These are phyloP conservation scores for Myocastor coypus DNA, from an alignment of 2,113 vertebrate genomes.

Conservation along the genomic window DNA sequence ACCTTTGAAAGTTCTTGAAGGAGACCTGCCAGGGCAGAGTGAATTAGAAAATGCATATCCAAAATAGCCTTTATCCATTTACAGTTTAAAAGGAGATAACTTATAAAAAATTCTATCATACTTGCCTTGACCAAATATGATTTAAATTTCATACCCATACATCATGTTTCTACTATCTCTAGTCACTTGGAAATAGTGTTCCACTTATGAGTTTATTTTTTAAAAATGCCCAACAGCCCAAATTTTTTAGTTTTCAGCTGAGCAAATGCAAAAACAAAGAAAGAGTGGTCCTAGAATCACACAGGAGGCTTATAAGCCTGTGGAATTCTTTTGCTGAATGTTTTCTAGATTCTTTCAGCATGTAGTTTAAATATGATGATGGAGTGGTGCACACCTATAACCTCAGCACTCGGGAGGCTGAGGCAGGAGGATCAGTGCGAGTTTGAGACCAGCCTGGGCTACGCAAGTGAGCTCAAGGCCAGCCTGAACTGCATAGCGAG, in stretches of 20 bases:
- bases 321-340: not conserved
- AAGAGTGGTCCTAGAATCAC: not conserved
- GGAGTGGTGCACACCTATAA: no score
- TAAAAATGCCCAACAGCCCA: not conserved
- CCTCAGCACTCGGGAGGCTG: no score
- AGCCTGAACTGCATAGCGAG: no score
- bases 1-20: not conserved
- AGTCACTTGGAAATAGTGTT: not conserved
- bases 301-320: not conserved
- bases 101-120: not conserved
- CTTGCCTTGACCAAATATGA: not conserved
- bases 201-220: not conserved
- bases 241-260: not conserved
- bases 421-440: no score
- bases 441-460: no score
- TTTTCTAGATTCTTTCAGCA: not conserved
- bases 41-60: not conserved
- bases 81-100: not conserved
- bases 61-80: conserved; percentile 1
- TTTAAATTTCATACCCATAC: conserved; percentile 4
- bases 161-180: conserved; percentile 33
- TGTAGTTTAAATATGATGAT: not conserved
- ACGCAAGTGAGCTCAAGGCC: no score
- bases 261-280: conserved; percentile 17
- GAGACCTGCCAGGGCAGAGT: not conserved